Percentiles rank a stretch among this genome's conserved stretches.
Conservation (phyloP, 23 tunicate species). For the Halocynthia aurantium region DNA sequence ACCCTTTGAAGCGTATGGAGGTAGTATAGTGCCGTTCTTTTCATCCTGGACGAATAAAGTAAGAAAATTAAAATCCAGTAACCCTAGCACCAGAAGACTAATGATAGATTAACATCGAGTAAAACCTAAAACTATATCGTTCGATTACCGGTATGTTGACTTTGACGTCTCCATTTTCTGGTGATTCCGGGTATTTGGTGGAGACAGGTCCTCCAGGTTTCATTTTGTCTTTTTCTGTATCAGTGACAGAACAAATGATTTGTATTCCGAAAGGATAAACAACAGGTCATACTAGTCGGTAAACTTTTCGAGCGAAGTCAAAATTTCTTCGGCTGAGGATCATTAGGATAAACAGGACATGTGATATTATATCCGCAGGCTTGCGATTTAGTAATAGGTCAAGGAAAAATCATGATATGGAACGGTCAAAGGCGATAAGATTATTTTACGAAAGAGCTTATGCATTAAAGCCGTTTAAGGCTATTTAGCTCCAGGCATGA, state of each 20-base stretch:
- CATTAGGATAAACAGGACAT: too few species aligned
- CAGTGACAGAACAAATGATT: not conserved
- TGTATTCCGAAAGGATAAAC: too few species aligned
- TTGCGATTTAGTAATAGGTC: too few species aligned
- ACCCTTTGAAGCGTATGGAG: slow-evolving; percentile 10
- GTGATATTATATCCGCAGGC: too few species aligned
- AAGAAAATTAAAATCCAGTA: not conserved
- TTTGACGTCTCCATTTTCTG: slow-evolving; percentile 30
- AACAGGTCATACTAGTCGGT: too few species aligned
- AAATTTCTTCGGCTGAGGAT: too few species aligned
- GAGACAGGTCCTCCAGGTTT: slow-evolving; percentile 4
- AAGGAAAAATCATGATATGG: too few species aligned
- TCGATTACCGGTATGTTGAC: slow-evolving; percentile 12
- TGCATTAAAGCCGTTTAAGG: too few species aligned
- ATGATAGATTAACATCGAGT: not conserved
- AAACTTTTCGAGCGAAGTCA: too few species aligned
- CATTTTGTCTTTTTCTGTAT: not conserved
- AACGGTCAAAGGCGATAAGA: too few species aligned
- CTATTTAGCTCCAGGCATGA: too few species aligned
- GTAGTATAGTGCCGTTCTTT: not conserved
- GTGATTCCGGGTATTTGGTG: slow-evolving; percentile 19
- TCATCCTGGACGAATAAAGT: not conserved
- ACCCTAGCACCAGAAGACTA: not conserved
- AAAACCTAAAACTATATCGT: not conserved
- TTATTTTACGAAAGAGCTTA: too few species aligned